Conservation (phyloP, 2,888 invertebrate species). For the Dusona sp. region DNA sequence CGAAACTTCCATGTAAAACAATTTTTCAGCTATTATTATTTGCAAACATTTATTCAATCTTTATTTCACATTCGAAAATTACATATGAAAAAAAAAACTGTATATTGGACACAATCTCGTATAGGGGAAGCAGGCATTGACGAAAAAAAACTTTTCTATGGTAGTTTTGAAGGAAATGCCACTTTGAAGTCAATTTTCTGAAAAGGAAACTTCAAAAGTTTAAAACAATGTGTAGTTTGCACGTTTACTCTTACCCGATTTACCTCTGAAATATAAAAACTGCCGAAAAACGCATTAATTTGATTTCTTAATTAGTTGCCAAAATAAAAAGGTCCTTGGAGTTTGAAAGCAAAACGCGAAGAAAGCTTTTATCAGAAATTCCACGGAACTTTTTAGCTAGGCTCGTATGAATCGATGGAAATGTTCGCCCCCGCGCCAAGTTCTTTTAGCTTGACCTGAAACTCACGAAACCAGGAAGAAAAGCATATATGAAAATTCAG, state of each 20-base stretch:
- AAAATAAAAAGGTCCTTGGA: neutral
- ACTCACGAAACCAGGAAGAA: neutral
- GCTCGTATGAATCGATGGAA: neutral
- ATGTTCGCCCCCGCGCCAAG: neutral
- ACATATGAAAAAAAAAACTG: neutral
- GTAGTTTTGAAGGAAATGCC: neutral
- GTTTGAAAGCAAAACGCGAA: neutral
- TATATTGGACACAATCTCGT: neutral
- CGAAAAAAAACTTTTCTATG: neutral
- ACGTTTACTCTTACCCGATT: neutral
- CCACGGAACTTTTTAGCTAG: neutral
- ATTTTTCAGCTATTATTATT: neutral
- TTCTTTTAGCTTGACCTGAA: neutral
- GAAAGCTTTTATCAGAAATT: neutral
- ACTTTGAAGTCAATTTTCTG: neutral
- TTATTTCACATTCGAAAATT: neutral
- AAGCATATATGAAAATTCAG: neutral
- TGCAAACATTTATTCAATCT: neutral
- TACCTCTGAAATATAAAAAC: neutral
- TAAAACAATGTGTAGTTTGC: neutral
- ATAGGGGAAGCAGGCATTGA: neutral
- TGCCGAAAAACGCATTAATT: neutral
- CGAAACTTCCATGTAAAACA: constrained; percentile 72
- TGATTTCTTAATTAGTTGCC: neutral
- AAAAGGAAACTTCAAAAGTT: neutral